Evolutionary conservation across 2,113 vertebrate genomes (phyloP).

Genomic region (Trogon melanurus): DNA sequence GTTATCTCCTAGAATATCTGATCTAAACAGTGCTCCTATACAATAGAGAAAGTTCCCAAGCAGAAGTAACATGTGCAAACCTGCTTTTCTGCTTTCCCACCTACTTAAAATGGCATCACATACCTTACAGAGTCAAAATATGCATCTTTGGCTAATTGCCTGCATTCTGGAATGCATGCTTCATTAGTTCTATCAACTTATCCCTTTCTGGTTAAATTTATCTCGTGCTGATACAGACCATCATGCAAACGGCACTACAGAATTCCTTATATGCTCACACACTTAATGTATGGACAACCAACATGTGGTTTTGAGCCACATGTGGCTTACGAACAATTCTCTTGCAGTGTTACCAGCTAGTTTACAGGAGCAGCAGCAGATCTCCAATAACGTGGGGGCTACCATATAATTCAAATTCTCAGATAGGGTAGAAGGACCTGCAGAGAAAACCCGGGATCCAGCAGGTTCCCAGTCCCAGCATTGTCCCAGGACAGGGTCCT

Average conservation of each 20-base stretch:
- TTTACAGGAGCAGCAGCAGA: not conserved
- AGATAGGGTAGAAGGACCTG: not conserved
- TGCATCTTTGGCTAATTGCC: constrained; percentile 41
- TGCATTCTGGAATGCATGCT: not conserved
- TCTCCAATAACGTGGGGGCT: not conserved
- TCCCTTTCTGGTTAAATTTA: constrained; percentile 32
- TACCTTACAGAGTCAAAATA: constrained; percentile 22
- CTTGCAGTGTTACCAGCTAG: not conserved
- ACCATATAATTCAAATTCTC: not conserved
- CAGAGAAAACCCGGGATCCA: not conserved
- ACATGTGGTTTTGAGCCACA: not conserved
- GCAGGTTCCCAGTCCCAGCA: not conserved
- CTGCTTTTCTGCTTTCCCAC: constrained; percentile 54
- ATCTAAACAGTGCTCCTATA: not conserved
- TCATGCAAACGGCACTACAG: not conserved
- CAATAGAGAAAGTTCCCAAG: not conserved
- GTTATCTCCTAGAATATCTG: not conserved
- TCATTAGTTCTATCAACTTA: constrained; percentile 11
- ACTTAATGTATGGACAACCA: not conserved
- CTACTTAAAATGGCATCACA: constrained; percentile 47
- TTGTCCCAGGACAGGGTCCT: not conserved
- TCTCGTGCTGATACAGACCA: not conserved
- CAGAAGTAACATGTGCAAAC: constrained; percentile 12
- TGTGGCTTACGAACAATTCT: not conserved
- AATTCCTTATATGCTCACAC: not conserved